These are phyloP conservation scores for Phocoena sinus DNA, from an alignment of 2,113 vertebrate genomes.

Conservation along the genomic window DNA sequence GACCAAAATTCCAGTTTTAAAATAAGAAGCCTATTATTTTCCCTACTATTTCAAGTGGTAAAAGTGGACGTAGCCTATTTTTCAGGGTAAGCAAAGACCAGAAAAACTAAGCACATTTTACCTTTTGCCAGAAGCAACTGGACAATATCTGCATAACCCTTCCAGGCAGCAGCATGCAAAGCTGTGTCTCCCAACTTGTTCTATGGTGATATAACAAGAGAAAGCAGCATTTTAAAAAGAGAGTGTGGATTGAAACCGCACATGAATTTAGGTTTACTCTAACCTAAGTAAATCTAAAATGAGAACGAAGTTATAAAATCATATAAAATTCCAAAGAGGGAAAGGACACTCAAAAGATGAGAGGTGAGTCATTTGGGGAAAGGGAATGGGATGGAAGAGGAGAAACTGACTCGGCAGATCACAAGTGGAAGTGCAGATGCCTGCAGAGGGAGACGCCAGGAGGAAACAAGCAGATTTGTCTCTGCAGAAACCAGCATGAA, in stretches of 20 bases:
- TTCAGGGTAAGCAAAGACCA: not conserved
- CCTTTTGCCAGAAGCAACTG: slow-evolving; percentile 94
- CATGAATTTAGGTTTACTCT: not conserved
- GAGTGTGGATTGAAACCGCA: not conserved
- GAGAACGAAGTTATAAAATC: not conserved
- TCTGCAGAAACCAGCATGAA: not conserved
- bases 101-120: slow-evolving; percentile 70
- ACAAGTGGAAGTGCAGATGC: not conserved
- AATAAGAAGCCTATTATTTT: not conserved
- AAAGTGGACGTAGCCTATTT: not conserved
- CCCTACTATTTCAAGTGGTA: not conserved
- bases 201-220: slow-evolving; percentile 79
- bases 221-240: slow-evolving; percentile 65
- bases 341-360: not conserved
- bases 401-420: not conserved
- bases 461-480: not conserved
- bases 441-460: not conserved
- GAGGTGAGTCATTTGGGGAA: not conserved
- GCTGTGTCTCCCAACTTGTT: slow-evolving; percentile 97
- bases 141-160: slow-evolving; percentile 97
- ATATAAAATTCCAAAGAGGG: not conserved
- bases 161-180: slow-evolving; percentile 97
- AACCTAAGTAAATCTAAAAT: not conserved
- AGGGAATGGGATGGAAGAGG: not conserved
- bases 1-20: not conserved